Evolutionary conservation across 2,888 invertebrate species (phyloP).

Genomic region (Ariolimax columbianus): DNA sequence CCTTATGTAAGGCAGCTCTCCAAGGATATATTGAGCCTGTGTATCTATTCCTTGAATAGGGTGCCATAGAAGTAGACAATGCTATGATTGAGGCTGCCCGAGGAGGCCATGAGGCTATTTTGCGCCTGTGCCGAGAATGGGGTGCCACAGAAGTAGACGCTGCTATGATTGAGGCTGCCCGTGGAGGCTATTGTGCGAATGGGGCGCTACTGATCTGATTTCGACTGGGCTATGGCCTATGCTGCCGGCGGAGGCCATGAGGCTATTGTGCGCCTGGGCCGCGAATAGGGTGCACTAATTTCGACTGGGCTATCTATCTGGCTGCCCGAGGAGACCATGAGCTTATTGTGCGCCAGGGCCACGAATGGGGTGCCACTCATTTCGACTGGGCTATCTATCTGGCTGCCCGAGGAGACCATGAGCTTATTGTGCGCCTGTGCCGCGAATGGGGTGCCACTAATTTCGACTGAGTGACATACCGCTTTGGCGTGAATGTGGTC

Average conservation of each 20-base stretch:
- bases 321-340: not conserved
- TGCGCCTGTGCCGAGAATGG: slow-evolving; percentile 7
- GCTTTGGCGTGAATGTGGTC: too few relatives aligned
- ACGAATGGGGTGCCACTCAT: not conserved
- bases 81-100: not conserved
- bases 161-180: not conserved
- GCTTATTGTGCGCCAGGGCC: not conserved
- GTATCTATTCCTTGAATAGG: not conserved
- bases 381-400: not conserved
- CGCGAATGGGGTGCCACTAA: not conserved
- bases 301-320: not conserved
- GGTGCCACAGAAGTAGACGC: not conserved
- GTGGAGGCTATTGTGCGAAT: not conserved
- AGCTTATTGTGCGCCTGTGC: not conserved
- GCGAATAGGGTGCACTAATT: not conserved
- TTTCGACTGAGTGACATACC: not conserved
- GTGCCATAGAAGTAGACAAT: not conserved
- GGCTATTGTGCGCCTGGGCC: not conserved
- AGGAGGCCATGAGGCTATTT: not conserved
- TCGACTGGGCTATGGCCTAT: not conserved
- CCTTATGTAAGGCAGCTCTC: slow-evolving; percentile 12
- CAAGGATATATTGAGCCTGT: not conserved
- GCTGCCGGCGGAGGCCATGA: not conserved
- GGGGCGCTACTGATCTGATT: not conserved
- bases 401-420: not conserved